Base-by-base conservation (phyloP, 2,888 invertebrate species). In the Drosophila yooni region DNA sequence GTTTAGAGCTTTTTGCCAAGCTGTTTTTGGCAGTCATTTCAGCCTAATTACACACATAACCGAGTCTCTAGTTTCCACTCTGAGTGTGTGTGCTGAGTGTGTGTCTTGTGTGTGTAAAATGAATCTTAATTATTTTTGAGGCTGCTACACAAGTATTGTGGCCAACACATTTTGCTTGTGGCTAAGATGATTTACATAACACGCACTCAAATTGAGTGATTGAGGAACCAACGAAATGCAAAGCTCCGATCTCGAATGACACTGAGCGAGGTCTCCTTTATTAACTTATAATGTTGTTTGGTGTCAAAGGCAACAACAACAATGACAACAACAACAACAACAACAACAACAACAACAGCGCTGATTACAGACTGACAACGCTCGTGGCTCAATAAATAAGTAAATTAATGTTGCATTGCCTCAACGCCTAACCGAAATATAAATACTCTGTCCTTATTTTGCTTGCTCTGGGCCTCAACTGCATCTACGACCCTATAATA, bases 21-120 rank as follows among this genome's bases (percentile, higher is more conserved):
- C 33, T 82, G 76, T 88, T 83, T 85, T 79, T 73, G 90, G 88
- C 74, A 79, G 71, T 81, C 76, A 85, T 77, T 81, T 82, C 74
- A 85, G 75, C 79, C 82, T 85, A 88, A 89, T 89, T 88, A 85
- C 72, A 81, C 56, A 61, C 60, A 50, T 52, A 43, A 54, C 18
- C 46, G 21, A 38, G 50, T 46, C 21, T 40, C 56, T 29, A 40
- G 38, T 56, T 56, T 38, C 54, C 25, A 36, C 25, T 52, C 15
- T 51, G 29, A 11, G 27, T 51, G 54, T 53, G 27, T 62, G 33
- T 10, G 33, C 13, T 58, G 33, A 18, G 27, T 51, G 50, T 52
- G 29, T 64, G 40, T 51, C 34, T 61, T 52, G 59, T 21, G 18
- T 53, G 54, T 33, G 43, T 57, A 59, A 54, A 79, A 80, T 64